phyloP scores from a whole-genome alignment of 1,140 invertebrate genomes.

The Panonychus citri region DNA sequence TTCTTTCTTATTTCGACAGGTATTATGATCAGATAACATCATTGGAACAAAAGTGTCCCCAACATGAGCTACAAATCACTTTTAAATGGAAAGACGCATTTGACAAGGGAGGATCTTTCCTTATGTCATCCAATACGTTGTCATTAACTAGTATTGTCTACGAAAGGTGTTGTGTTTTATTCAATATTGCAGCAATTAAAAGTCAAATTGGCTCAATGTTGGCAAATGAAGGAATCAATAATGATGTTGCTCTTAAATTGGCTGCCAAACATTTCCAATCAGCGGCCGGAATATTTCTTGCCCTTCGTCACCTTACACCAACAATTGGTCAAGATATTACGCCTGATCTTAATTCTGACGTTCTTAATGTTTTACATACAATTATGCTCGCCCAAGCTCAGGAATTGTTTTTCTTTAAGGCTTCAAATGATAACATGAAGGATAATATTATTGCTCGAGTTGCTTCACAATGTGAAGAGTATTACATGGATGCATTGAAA shows the following conservation, averaged over 20 bases:
- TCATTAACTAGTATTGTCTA: slow-evolving; percentile 56
- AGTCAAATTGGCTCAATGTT: slow-evolving; percentile 64
- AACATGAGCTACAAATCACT: slow-evolving; percentile 56
- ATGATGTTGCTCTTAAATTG: slow-evolving; percentile 76
- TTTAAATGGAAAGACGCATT: slow-evolving; percentile 99
- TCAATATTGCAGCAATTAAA: slow-evolving; percentile 88
- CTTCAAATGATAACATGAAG: slow-evolving; percentile 82
- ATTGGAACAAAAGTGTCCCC: slow-evolving; percentile 76
- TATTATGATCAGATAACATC: slow-evolving; percentile 89
- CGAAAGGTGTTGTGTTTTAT: slow-evolving; percentile 84
- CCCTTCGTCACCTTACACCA: slow-evolving; percentile 63
- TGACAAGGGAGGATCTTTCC: slow-evolving; percentile 42
- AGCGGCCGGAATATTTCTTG: slow-evolving; percentile 67
- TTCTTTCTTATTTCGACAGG: slow-evolving; percentile 29
- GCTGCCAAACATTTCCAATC: slow-evolving; percentile 79
- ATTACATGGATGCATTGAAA: slow-evolving; percentile 72
- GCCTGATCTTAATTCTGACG: slow-evolving; percentile 77
- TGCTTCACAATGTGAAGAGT: slow-evolving; percentile 68
- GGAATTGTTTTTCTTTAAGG: slow-evolving; percentile 86
- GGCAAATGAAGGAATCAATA: slow-evolving; percentile 41
- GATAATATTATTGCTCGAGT: slow-evolving; percentile 73
- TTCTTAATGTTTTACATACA: slow-evolving; percentile 51
- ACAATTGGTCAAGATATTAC: slow-evolving; percentile 52
- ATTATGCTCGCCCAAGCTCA: slow-evolving; percentile 94
- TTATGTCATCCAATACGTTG: slow-evolving; percentile 26